Evolutionary conservation across 2,113 vertebrate genomes (phyloP), one percentile per base, ranked within the genome.

Genomic region (Malurus elegans): DNA sequence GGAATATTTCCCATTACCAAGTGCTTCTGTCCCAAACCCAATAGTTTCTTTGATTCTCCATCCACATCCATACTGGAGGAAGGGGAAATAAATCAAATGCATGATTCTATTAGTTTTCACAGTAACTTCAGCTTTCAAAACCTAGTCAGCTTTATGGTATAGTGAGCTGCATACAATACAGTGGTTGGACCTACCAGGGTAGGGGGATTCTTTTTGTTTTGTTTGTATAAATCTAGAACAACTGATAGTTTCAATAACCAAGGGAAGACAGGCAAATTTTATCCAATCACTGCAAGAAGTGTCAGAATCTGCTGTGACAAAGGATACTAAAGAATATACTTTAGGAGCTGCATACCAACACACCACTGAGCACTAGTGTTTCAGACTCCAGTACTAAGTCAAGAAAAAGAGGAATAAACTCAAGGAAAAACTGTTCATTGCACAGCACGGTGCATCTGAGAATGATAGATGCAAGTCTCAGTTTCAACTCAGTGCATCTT

Each of bases 1-100:
- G 99, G 98, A 86, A 99, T 97, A 93, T 99, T 98, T 50, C 99
- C 99, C 99, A 99, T 99, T 79, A 99, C 99, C 67, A 99, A 96
- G 94, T 99, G 98, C 88, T 98, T 98, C 93, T 99, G 99, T 64
- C 99, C 99, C n/a, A 98, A 98, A 66, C 99, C 99, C 84, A 99
- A 96, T 3, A 99, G 94, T 80, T 99, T 99, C 97, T 99, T 99
- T 38, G 99, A 99, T 97, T 99, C 99, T 93, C 98, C 98, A 92
- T 98, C 98, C 67, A 99, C 98, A 82, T 99, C 98, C 78, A 97
- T 89, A 86, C 98, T 98, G 87, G 5, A 20, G 1, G 4, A 28
- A 21, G 1, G 8, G 8, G 3, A n/a, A 54, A 54, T 5, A 67
- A 34, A 29, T 7, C 16, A 71, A 57, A 65, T 7, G 78, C 26